Percentiles rank a stretch among this genome's conserved stretches.
Evolutionary conservation across 1,140 invertebrate genomes (phyloP).

Genomic region (Drosophila azteca): DNA sequence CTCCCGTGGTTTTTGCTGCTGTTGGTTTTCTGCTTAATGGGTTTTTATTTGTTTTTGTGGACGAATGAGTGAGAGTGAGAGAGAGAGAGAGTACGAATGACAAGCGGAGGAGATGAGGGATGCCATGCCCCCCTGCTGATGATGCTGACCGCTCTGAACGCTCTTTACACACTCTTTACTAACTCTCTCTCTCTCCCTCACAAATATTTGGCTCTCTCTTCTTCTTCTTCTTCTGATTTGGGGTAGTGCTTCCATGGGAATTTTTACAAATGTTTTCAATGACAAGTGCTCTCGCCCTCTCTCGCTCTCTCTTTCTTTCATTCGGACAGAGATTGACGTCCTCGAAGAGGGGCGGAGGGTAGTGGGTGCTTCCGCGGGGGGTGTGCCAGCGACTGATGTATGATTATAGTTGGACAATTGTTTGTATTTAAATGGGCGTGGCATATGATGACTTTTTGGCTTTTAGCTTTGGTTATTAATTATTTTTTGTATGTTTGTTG

Average conservation of each 20-base stretch:
- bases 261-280: conserved; percentile 70
- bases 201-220: conserved; percentile 25
- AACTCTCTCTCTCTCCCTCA: neutral
- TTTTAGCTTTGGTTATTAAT: conserved; percentile 42
- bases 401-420: conserved; percentile 33
- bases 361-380: neutral
- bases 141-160: conserved; percentile 12
- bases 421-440: conserved; percentile 51
- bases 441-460: conserved; percentile 20
- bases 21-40: conserved; percentile 74
- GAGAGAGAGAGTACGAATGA: too few species aligned
- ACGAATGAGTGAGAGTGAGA: conserved; percentile 44
- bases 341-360: neutral
- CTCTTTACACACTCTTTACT: conserved; percentile 10
- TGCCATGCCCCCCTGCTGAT: conserved; percentile 27
- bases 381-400: neutral
- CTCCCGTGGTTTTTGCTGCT: conserved; percentile 35
- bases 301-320: conserved; percentile 7
- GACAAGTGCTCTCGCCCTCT: conserved; percentile 58
- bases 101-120: conserved; percentile 61
- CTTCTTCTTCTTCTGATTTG: conserved; percentile 14
- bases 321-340: neutral
- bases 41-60: conserved; percentile 80
- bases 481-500: conserved; percentile 11
- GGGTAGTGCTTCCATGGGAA: conserved; percentile 54